Evolutionary conservation across 1,140 invertebrate species (phyloP).

Genomic region (Drosophila azteca): DNA sequence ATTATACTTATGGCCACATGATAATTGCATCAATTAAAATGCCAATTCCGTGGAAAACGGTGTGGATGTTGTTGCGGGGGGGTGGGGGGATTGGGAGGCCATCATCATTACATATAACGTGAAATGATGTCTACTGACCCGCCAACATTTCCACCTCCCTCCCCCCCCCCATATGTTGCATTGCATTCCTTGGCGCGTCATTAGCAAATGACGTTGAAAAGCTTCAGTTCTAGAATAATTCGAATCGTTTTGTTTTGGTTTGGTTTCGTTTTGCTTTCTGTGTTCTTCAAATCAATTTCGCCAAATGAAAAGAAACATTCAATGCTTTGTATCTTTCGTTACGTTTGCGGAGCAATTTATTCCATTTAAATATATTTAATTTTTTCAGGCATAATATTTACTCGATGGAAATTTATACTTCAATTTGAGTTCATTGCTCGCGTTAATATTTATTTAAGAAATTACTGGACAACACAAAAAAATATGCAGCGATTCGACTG

Average conservation of each 20-base stretch:
- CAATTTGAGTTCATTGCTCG: too few relatives aligned
- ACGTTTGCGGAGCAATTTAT: too few relatives aligned
- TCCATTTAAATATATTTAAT: too few relatives aligned
- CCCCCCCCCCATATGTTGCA: not conserved
- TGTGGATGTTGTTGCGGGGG: not conserved
- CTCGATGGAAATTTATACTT: too few relatives aligned
- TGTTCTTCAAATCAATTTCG: constrained; percentile 4
- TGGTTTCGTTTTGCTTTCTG: not conserved
- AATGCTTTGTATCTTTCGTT: too few relatives aligned
- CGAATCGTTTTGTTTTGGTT: not conserved
- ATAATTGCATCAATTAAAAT: constrained; percentile 48
- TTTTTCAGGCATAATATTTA: too few relatives aligned
- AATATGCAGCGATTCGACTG: too few relatives aligned
- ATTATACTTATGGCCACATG: constrained; percentile 14
- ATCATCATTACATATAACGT: constrained; percentile 22
- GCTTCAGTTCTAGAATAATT: constrained; percentile 42
- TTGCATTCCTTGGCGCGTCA: constrained; percentile 8
- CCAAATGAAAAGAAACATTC: too few relatives aligned
- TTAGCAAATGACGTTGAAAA: constrained; percentile 43
- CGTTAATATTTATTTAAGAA: too few relatives aligned
- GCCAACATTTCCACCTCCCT: constrained; percentile 12
- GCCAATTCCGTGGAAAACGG: constrained; percentile 18
- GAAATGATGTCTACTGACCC: constrained; percentile 21
- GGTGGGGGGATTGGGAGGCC: not conserved
- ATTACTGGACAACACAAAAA: too few relatives aligned